These are phyloP conservation scores for Drosophila littoralis DNA, from an alignment of 1,140 invertebrate genomes.

Conservation along the genomic window DNA sequence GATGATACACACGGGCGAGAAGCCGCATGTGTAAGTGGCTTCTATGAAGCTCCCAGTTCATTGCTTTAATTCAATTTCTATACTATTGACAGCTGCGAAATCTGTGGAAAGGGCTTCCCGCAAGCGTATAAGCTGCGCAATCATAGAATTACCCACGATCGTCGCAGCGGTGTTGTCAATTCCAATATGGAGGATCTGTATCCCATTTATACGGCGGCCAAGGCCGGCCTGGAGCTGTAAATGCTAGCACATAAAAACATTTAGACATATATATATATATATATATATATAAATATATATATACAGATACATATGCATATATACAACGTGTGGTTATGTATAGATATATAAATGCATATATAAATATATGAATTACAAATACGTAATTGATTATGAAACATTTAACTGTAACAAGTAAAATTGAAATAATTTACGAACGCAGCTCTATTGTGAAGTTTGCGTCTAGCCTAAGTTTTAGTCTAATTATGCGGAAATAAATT, in stretches of 20 bases:
- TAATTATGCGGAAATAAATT: conserved; percentile 87
- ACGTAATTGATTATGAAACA: conserved; percentile 65
- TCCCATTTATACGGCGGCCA: conserved; percentile 53
- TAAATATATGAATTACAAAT: conserved; percentile 41
- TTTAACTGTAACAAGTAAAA: conserved; percentile 51
- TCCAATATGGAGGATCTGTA: conserved; percentile 41
- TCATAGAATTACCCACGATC: conserved; percentile 70
- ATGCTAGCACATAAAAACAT: conserved; percentile 3
- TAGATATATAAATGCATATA: conserved; percentile 38
- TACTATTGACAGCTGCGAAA: conserved; percentile 63
- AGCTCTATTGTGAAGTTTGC: conserved; percentile 28
- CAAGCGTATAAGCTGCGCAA: conserved; percentile 78
- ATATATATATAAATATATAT: conserved; percentile 16
- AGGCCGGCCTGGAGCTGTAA: conserved; percentile 63
- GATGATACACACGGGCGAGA: conserved; percentile 82
- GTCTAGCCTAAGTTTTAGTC: conserved; percentile 55
- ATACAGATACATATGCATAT: conserved; percentile 9
- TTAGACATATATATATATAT: conserved; percentile 32
- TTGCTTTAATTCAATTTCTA: not conserved
- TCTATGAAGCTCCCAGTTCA: not conserved
- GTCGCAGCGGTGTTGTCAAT: conserved; percentile 24
- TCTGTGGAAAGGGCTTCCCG: conserved; percentile 78
- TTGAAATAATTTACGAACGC: conserved; percentile 53
- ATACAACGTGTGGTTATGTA: conserved; percentile 8
- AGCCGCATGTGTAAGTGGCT: conserved; percentile 78